Conservation (phyloP, 1,140 invertebrate genomes). For the Drosophila pandora region DNA sequence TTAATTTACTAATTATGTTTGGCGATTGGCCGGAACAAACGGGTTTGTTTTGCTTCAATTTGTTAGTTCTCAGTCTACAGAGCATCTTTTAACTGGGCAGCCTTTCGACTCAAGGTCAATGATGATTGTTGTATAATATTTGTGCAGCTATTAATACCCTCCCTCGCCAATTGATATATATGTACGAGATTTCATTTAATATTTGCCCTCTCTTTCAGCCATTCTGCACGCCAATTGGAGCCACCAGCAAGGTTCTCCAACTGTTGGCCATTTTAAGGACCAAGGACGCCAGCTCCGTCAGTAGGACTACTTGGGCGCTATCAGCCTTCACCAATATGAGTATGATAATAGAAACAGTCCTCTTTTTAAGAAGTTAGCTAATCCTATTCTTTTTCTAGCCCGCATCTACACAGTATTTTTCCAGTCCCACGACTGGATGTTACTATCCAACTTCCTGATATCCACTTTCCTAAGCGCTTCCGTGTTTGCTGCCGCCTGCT, state of each 20-base stretch:
- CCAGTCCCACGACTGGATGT: slow-evolving; percentile 87
- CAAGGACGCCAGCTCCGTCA: slow-evolving; percentile 88
- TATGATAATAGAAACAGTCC: slow-evolving; percentile 83
- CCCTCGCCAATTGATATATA: slow-evolving; percentile 37
- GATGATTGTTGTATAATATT: slow-evolving; percentile 68
- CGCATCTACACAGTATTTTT: slow-evolving; percentile 88
- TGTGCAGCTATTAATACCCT: slow-evolving; percentile 64
- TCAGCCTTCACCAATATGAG: slow-evolving; percentile 89
- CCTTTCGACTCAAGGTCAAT: slow-evolving; percentile 56
- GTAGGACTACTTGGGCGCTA: slow-evolving; percentile 88
- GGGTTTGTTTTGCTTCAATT: slow-evolving; percentile 36
- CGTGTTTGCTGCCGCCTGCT: slow-evolving; percentile 85
- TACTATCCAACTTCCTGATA: slow-evolving; percentile 87
- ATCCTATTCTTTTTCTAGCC: slow-evolving; percentile 83
- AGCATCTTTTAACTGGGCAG: slow-evolving; percentile 38
- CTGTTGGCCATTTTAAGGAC: slow-evolving; percentile 86
- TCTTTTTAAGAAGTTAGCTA: background rate
- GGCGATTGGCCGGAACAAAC: slow-evolving; percentile 22
- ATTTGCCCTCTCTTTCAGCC: slow-evolving; percentile 84
- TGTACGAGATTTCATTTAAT: slow-evolving; percentile 5
- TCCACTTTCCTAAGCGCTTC: slow-evolving; percentile 86
- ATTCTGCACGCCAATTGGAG: slow-evolving; percentile 88
- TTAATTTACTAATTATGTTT: slow-evolving; percentile 47
- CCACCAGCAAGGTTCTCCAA: slow-evolving; percentile 88
- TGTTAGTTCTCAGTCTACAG: slow-evolving; percentile 5